These are phyloP conservation scores for Genyomyrus donnyi DNA, from an alignment of 2,113 vertebrate genomes.

Conservation along the genomic window DNA sequence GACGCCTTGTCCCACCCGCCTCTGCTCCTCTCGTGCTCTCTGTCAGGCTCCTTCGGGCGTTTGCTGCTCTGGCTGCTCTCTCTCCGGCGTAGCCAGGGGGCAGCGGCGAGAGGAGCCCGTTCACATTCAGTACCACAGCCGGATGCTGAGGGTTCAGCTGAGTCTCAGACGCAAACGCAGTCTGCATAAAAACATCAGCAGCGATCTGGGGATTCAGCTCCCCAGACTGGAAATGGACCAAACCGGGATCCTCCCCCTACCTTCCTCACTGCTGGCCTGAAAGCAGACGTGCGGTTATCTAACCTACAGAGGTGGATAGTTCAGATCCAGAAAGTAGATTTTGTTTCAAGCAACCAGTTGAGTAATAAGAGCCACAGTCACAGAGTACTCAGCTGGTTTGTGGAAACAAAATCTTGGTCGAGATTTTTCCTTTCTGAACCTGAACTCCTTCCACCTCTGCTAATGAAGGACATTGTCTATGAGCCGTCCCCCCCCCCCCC, in stretches of 20 bases:
- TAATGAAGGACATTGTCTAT: neutral
- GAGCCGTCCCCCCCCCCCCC: neutral
- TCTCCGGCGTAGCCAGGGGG: neutral
- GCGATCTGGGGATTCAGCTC: neutral
- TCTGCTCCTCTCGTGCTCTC: neutral
- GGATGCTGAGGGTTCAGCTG: neutral
- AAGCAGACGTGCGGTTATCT: neutral
- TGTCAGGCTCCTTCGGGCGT: neutral
- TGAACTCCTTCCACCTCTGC: neutral
- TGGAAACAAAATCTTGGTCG: neutral
- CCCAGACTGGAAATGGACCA: neutral
- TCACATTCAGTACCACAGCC: too few relatives aligned
- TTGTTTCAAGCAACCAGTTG: neutral
- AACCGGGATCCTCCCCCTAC: neutral
- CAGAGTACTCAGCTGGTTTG: neutral
- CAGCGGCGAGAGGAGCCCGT: neutral
- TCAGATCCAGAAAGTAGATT: neutral
- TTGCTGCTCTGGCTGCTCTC: neutral
- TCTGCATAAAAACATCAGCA: neutral
- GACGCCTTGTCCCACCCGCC: neutral
- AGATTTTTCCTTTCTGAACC: neutral
- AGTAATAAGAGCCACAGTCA: neutral
- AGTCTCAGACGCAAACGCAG: neutral
- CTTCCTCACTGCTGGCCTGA: neutral
- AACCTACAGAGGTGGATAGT: neutral